A percentile compares a stretch with the other conserved stretches of the same genome.
Evolutionary conservation across 2,113 vertebrate genomes (phyloP).

Genomic region (Hippocampus mohnikei): DNA sequence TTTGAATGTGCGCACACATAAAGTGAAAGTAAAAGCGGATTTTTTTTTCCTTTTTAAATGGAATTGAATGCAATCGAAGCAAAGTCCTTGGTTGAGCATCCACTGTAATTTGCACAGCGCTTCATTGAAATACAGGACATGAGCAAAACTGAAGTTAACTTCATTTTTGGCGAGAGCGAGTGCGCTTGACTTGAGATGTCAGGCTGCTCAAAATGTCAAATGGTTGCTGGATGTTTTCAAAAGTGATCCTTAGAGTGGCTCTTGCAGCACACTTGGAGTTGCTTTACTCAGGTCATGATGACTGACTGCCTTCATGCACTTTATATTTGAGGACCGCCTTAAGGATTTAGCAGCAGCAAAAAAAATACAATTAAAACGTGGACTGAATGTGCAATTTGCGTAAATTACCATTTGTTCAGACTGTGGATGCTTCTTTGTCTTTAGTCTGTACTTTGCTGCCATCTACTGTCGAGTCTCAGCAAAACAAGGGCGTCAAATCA

Average conservation of each 20-base stretch:
- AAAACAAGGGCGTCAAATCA: neutral
- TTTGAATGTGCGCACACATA: neutral
- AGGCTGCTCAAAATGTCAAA: conserved; percentile 35
- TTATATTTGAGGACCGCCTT: conserved; percentile 59
- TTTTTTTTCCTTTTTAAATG: neutral
- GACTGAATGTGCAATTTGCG: conserved; percentile 12
- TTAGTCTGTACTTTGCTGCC: conserved; percentile 55
- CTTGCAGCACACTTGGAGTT: conserved; percentile 22
- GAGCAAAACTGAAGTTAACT: neutral
- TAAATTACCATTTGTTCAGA: neutral
- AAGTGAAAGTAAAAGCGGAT: neutral
- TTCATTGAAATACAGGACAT: neutral
- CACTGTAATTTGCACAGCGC: neutral
- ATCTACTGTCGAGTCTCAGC: conserved; percentile 54
- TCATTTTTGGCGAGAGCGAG: conserved; percentile 4
- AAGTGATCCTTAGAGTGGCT: conserved; percentile 12
- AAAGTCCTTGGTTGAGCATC: neutral
- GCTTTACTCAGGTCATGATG: conserved; percentile 34
- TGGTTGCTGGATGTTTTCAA: conserved; percentile 21
- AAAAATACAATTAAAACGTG: neutral
- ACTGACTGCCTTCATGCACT: conserved; percentile 68
- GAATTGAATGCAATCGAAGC: neutral
- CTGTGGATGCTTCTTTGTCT: conserved; percentile 5
- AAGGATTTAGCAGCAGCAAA: conserved; percentile 17
- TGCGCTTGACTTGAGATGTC: conserved; percentile 9